Conservation (phyloP, 2,797 vertebrate genomes). For the Yasuhikotakia modesta region DNA sequence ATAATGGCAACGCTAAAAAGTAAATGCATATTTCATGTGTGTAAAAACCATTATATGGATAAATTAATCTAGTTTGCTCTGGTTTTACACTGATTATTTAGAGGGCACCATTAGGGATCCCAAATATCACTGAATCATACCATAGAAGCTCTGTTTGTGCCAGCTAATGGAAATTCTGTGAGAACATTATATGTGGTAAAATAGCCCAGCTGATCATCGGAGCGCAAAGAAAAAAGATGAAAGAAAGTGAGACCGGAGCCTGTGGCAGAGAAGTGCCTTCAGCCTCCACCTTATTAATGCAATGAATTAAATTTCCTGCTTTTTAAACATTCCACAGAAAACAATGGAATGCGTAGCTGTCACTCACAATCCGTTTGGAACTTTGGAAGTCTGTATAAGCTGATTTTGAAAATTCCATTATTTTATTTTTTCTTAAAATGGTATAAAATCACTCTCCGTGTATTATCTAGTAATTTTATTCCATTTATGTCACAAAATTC, state of each 20-base stretch:
- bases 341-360: constrained; percentile 2
- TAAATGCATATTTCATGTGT: no score
- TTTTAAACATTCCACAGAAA: background rate
- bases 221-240: constrained; percentile 8
- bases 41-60: no score
- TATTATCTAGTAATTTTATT: background rate
- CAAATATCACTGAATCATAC: background rate
- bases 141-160: background rate
- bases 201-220: background rate
- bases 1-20: background rate
- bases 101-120: background rate
- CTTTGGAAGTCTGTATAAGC: background rate
- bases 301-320: constrained; percentile 23
- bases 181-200: constrained; percentile 25
- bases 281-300: constrained; percentile 4
- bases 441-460: background rate
- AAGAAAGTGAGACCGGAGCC: constrained; percentile 14
- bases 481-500: background rate
- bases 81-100: background rate
- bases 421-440: background rate
- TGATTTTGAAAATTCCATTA: background rate
- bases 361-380: constrained; percentile 8
- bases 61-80: background rate
- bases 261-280: constrained; percentile 10
- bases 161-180: background rate